Conservation (phyloP, 2,888 invertebrate species). For the Plebejus argus region DNA sequence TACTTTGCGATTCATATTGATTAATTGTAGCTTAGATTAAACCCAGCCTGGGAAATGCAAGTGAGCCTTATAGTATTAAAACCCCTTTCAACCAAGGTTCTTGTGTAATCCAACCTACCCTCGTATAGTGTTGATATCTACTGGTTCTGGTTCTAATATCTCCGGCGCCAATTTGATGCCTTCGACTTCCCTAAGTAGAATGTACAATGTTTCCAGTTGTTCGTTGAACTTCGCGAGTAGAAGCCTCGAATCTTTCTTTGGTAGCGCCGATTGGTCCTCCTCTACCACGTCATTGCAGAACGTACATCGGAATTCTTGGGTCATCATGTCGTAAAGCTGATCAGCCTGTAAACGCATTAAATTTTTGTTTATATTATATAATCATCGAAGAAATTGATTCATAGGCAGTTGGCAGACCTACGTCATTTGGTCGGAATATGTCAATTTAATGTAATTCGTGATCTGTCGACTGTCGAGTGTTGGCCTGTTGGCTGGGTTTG, state of each 20-base stretch:
- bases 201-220: conserved; percentile 95
- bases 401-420: neutral
- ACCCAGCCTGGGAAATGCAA: too few species aligned
- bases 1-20: too few species aligned
- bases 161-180: conserved; percentile 96
- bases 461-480: too few species aligned
- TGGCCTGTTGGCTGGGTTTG: too few species aligned
- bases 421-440: too few species aligned
- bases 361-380: neutral
- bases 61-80: too few species aligned
- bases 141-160: conserved; percentile 96
- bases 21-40: too few species aligned
- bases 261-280: conserved; percentile 95
- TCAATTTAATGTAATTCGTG: too few species aligned
- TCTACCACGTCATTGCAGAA: conserved; percentile 94
- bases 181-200: conserved; percentile 93
- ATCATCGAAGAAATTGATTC: neutral
- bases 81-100: neutral
- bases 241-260: conserved; percentile 95
- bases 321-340: conserved; percentile 91
- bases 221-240: conserved; percentile 96
- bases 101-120: conserved; percentile 70
- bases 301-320: conserved; percentile 93
- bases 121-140: conserved; percentile 91
- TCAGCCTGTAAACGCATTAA: conserved; percentile 83